Evolutionary conservation across 1,140 invertebrate species (phyloP).

Genomic region (Episyrphus balteatus): DNA sequence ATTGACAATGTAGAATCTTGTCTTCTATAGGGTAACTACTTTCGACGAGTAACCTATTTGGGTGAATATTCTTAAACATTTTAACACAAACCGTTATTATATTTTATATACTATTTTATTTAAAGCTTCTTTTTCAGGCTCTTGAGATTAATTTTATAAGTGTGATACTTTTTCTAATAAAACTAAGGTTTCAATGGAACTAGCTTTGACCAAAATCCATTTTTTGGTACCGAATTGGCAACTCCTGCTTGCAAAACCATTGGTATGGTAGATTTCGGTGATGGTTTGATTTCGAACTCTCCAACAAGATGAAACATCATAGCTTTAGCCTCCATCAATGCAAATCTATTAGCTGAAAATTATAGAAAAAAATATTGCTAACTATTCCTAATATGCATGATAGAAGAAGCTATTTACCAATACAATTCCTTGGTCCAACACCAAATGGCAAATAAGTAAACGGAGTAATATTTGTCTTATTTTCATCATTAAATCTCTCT

Average conservation of each 20-base stretch:
- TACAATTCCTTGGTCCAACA: conserved; percentile 34
- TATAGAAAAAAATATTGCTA: conserved; percentile 6
- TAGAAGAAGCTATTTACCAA: conserved; percentile 28
- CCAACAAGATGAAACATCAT: conserved; percentile 7
- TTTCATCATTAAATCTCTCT: conserved; percentile 39
- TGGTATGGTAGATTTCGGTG: conserved; percentile 11
- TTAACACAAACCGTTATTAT: too few species aligned
- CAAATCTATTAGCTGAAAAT: conserved; percentile 37
- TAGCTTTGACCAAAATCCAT: conserved; percentile 26
- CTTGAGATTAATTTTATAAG: too few species aligned
- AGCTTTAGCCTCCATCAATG: conserved; percentile 37
- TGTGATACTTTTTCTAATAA: too few species aligned
- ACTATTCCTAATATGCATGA: background rate
- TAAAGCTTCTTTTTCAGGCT: too few species aligned
- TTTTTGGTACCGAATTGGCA: conserved; percentile 20
- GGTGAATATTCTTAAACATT: too few species aligned
- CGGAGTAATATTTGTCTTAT: conserved; percentile 20
- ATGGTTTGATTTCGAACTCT: conserved; percentile 5
- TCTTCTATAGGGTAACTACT: too few species aligned
- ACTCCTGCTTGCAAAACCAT: conserved; percentile 13
- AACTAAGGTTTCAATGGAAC: too few species aligned
- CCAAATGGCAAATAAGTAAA: conserved; percentile 30
- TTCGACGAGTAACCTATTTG: too few species aligned
- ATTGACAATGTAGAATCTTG: too few species aligned
- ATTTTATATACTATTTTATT: too few species aligned